A percentile compares a stretch with the other conserved stretches of the same genome.
Conservation (phyloP, 2,797 vertebrate genomes). For the Podarcis siculus region DNA sequence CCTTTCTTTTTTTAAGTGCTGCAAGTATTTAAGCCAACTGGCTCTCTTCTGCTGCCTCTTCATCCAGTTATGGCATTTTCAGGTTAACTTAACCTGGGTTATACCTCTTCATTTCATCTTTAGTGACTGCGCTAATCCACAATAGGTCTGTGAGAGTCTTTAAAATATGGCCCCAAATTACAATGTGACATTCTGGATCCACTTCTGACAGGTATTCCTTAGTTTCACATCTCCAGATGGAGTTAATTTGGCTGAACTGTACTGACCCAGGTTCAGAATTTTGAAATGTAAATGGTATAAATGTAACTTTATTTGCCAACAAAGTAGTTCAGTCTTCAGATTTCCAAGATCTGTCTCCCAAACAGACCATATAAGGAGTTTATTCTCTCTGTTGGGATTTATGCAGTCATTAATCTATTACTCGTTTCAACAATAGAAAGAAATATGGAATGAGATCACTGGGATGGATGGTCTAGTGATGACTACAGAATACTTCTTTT, state of each 20-base stretch:
- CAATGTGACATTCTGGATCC: slow-evolving; percentile 31
- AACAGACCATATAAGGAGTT: slow-evolving; percentile 73
- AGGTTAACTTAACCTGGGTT: not conserved
- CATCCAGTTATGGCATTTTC: not conserved
- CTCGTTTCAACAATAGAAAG: slow-evolving; percentile 76
- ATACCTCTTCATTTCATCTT: slow-evolving; percentile 17
- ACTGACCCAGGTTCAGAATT: slow-evolving; percentile 71
- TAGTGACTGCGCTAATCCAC: not conserved
- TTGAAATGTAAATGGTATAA: slow-evolving; percentile 72
- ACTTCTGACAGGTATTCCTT: slow-evolving; percentile 52
- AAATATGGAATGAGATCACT: slow-evolving; percentile 79
- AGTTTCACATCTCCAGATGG: slow-evolving; percentile 58
- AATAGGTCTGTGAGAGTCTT: not conserved
- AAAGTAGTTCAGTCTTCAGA: slow-evolving; percentile 59
- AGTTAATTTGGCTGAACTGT: slow-evolving; percentile 67
- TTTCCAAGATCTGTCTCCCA: slow-evolving; percentile 69
- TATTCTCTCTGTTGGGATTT: slow-evolving; percentile 70
- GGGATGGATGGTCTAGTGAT: slow-evolving; percentile 73
- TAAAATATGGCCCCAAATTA: slow-evolving; percentile 26
- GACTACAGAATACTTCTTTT: slow-evolving; percentile 71
- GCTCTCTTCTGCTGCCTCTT: not conserved
- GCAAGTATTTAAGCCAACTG: slow-evolving; percentile 34
- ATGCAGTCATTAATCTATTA: slow-evolving; percentile 75
- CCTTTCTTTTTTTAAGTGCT: not conserved
- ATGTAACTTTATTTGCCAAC: slow-evolving; percentile 71